These are phyloP conservation scores for Strix uralensis DNA, from an alignment of 2,113 vertebrate genomes.

Conservation along the genomic window DNA sequence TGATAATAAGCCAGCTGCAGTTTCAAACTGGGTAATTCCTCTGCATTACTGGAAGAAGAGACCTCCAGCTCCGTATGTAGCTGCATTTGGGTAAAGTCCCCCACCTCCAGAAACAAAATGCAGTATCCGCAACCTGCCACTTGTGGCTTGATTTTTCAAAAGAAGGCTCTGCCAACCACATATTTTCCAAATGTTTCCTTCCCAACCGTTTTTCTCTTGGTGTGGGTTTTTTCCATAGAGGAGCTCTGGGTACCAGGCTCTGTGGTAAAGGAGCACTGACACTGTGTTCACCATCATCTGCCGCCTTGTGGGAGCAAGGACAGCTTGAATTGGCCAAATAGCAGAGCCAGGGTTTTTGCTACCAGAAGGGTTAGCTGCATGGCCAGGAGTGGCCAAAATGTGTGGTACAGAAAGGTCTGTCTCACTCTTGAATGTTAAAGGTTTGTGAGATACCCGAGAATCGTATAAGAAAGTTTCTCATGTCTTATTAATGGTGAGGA, in stretches of 20 bases:
- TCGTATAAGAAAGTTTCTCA: rapidly evolving
- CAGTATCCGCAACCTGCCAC: background rate
- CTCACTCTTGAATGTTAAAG: background rate
- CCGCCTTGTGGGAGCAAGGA: background rate
- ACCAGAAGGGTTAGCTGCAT: background rate
- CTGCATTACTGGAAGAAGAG: background rate
- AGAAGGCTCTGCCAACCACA: background rate
- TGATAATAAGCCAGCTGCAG: background rate
- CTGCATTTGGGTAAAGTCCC: background rate
- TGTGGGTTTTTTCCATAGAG: background rate
- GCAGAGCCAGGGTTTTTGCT: background rate
- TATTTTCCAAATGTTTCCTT: background rate
- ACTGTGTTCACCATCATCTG: background rate
- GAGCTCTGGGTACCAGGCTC: background rate
- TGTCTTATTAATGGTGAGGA: background rate
- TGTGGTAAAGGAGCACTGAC: rapidly evolving
- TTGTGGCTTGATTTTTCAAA: background rate
- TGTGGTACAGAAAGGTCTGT: background rate
- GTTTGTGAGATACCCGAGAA: background rate
- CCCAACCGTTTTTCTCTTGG: background rate
- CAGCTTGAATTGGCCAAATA: background rate
- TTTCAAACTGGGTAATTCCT: background rate
- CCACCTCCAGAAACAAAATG: background rate
- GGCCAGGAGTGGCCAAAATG: background rate
- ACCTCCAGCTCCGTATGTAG: background rate